Percentiles rank a stretch among this genome's conserved stretches.
Evolutionary conservation across 2,113 vertebrate genomes (phyloP).

Genomic region (Casuarius casuarius): DNA sequence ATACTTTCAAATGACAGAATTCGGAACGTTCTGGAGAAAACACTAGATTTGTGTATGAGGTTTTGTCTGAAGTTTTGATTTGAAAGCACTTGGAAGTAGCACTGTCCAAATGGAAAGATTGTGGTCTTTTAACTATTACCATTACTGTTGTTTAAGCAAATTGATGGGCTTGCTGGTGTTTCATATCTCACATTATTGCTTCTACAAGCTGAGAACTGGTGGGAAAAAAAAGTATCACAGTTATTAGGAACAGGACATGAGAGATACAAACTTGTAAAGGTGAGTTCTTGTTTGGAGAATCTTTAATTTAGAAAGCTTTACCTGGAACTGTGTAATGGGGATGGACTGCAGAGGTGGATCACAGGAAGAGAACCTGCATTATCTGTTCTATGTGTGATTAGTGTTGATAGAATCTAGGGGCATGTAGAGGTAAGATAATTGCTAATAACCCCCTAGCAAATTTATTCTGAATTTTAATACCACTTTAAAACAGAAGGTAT

Average conservation of each 20-base stretch:
- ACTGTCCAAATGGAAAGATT: not conserved
- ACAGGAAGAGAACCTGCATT: not conserved
- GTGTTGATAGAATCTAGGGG: not conserved
- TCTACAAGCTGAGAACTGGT: not conserved
- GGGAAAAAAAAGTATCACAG: not conserved
- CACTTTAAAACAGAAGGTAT: not conserved
- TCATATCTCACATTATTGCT: not conserved
- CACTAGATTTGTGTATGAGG: fast-evolving
- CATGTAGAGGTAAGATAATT: not conserved
- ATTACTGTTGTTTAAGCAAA: not conserved
- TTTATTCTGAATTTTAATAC: not conserved
- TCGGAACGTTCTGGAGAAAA: not conserved
- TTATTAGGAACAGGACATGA: not conserved
- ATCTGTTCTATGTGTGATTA: not conserved
- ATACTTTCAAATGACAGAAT: not conserved
- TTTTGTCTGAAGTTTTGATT: not conserved
- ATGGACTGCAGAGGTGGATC: not conserved
- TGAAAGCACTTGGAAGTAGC: not conserved
- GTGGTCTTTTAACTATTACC: not conserved
- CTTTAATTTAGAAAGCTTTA: not conserved
- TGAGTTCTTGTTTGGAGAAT: not conserved
- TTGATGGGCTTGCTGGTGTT: fast-evolving
- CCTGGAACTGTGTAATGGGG: not conserved
- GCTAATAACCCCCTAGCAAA: not conserved
- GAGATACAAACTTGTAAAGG: not conserved